phyloP scores from a whole-genome alignment of 35 echinoderm and acorn worm species.

The Chiridota heheva region DNA sequence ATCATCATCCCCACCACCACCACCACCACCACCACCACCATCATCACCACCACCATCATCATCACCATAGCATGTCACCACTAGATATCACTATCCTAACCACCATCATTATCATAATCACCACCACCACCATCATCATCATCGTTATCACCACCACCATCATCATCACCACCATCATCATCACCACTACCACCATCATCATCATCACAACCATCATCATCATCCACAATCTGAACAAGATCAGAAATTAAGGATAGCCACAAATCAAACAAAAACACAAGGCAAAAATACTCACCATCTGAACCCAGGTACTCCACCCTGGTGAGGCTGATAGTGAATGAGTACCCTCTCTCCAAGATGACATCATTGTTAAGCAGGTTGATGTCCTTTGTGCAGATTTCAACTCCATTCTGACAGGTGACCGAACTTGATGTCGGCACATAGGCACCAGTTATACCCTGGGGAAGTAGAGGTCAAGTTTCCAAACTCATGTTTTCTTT shows the following conservation, averaged over 20 bases:
- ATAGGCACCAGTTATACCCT: constrained; percentile 85
- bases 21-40: not conserved
- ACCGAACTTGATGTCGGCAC: constrained; percentile 61
- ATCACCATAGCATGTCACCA: too few relatives aligned
- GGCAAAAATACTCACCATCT: not conserved
- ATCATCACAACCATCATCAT: too few relatives aligned
- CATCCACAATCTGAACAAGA: too few relatives aligned
- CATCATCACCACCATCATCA: constrained; percentile 9
- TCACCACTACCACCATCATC: constrained; percentile 17
- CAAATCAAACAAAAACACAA: too few relatives aligned
- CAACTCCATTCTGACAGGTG: constrained; percentile 42
- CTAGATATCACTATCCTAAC: too few relatives aligned
- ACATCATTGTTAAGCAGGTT: constrained; percentile 75
- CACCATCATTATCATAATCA: too few relatives aligned
- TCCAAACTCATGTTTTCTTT: too few relatives aligned
- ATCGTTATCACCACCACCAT: constrained; percentile 13
- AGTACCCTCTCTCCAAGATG: constrained; percentile 66
- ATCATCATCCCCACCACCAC: too few relatives aligned
- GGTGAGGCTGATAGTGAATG: constrained; percentile 80
- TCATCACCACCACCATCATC: not conserved
- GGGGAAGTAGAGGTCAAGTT: not conserved
- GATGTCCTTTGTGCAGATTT: constrained; percentile 51
- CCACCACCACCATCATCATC: constrained; percentile 7
- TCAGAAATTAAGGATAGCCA: too few relatives aligned
- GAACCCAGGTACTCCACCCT: constrained; percentile 51